phyloP scores from a whole-genome alignment of 1,140 invertebrate genomes.

The Trypoxylus dichotomus region DNA sequence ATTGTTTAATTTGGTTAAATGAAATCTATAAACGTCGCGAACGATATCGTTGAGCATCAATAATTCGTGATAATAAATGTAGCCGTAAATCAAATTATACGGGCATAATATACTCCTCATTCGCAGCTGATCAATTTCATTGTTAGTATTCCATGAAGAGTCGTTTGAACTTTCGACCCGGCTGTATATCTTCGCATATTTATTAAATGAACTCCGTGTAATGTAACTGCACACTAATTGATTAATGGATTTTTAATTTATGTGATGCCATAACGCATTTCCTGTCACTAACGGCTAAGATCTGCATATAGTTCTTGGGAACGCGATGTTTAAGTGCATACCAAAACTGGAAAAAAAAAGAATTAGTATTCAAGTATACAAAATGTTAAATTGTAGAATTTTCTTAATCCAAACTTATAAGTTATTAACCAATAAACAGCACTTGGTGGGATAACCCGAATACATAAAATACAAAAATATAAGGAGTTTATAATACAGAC shows the following conservation, averaged over 20 bases:
- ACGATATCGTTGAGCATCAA: neutral
- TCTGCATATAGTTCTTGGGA: neutral
- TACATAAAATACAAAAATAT: too few relatives aligned
- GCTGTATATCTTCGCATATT: neutral
- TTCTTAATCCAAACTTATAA: too few relatives aligned
- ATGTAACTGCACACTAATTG: neutral
- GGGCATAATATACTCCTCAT: neutral
- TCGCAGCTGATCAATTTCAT: neutral
- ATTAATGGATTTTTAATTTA: slow-evolving; percentile 8
- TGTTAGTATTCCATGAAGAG: neutral
- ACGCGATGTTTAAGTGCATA: too few relatives aligned
- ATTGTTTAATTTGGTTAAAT: neutral
- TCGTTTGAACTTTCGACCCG: neutral
- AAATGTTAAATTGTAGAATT: too few relatives aligned
- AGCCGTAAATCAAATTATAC: neutral
- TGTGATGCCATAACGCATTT: neutral
- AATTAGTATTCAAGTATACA: too few relatives aligned
- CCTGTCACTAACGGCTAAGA: neutral
- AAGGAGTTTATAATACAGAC: too few relatives aligned
- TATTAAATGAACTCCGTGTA: neutral
- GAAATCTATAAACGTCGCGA: neutral
- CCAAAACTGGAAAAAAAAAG: too few relatives aligned
- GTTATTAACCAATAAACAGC: too few relatives aligned
- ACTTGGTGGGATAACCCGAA: too few relatives aligned
- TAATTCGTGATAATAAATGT: neutral